Percentiles rank a stretch among this genome's conserved stretches.
Evolutionary conservation across 30 jellyfish, hydroid and myxozoan species (phyloP).

Genomic region (Hydractinia echinata): DNA sequence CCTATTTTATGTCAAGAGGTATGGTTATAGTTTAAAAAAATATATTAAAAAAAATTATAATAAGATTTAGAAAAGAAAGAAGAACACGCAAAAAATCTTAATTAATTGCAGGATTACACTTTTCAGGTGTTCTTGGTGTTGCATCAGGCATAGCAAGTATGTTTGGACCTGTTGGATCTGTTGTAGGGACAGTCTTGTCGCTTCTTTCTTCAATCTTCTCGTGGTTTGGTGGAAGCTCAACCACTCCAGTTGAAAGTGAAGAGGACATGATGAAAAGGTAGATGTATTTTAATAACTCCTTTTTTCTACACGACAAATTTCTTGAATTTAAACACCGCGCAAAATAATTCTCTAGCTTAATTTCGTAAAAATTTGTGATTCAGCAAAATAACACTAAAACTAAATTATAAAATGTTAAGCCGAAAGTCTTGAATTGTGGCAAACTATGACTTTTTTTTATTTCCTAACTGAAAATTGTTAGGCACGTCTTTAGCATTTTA

Average conservation of each 20-base stretch:
- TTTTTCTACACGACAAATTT: neutral
- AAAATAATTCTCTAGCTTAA: too few species aligned
- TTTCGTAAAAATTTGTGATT: too few species aligned
- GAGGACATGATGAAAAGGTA: conserved; percentile 10
- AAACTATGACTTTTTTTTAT: too few species aligned
- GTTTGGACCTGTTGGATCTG: neutral
- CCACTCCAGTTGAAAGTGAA: neutral
- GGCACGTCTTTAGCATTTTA: too few species aligned
- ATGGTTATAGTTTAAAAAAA: too few species aligned
- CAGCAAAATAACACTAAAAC: neutral
- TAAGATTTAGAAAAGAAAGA: neutral
- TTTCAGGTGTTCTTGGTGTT: neutral
- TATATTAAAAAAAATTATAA: neutral
- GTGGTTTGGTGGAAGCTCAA: neutral
- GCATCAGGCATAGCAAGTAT: conserved; percentile 4
- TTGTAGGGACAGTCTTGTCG: conserved; percentile 1
- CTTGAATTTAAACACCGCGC: too few species aligned
- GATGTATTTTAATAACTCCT: neutral
- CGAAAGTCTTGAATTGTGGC: neutral
- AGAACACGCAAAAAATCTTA: too few species aligned
- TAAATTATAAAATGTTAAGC: neutral
- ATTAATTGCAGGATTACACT: too few species aligned
- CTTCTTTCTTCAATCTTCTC: neutral
- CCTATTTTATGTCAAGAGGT: too few species aligned
- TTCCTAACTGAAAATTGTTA: too few species aligned